Evolutionary conservation across 2,888 invertebrate species (phyloP).

Genomic region (Drosophila engyochracea): DNA sequence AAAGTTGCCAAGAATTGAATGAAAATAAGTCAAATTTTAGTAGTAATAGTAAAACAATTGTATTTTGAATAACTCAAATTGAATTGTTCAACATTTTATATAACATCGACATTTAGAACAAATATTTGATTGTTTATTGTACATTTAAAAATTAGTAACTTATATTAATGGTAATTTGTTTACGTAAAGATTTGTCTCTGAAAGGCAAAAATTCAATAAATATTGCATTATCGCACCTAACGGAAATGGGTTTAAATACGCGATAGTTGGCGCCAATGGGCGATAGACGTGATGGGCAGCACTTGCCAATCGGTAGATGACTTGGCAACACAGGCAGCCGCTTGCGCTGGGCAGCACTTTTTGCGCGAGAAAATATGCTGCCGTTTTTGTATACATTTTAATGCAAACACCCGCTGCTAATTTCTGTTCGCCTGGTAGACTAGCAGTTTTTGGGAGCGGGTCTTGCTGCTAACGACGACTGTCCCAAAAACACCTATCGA

Average conservation of each 20-base stretch:
- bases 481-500: not conserved
- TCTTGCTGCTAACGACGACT: constrained; percentile 12
- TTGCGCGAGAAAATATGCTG: constrained; percentile 32
- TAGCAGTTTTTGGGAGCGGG: constrained; percentile 38
- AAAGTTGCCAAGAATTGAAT: constrained; percentile 43
- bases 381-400: not conserved
- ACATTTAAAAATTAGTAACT: constrained; percentile 2
- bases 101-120: constrained; percentile 16
- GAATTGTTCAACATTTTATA: constrained; percentile 54
- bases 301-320: not conserved
- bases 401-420: constrained; percentile 17
- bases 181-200: constrained; percentile 19
- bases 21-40: constrained; percentile 21
- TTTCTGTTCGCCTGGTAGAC: constrained; percentile 36
- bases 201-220: constrained; percentile 21
- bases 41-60: constrained; percentile 14
- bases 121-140: constrained; percentile 31
- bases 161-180: constrained; percentile 35
- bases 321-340: constrained; percentile 2
- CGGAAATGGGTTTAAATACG: constrained; percentile 1
- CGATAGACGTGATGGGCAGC: not conserved
- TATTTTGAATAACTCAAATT: constrained; percentile 17
- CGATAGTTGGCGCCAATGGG: not conserved
- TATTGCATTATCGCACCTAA: constrained; percentile 3
- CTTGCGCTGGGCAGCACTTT: constrained; percentile 13